Evolutionary conservation across 2,797 vertebrate species (phyloP).

Genomic region (Amblyraja radiata): DNA sequence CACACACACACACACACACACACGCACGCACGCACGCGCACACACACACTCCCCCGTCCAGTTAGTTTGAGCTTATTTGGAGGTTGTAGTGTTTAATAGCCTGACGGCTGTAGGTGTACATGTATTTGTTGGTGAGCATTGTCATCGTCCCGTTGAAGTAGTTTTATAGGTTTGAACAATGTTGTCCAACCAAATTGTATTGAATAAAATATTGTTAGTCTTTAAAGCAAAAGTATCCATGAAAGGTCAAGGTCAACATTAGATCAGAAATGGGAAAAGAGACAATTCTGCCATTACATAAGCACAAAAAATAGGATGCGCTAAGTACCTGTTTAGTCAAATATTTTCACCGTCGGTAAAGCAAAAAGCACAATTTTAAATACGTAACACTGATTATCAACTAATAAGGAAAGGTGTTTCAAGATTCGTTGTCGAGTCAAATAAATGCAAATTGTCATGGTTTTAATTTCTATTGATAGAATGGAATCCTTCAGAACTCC

Average conservation of each 20-base stretch:
- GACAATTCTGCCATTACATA: background rate
- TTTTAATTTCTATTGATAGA: background rate
- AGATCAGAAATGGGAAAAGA: background rate
- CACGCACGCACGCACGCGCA: too few relatives aligned
- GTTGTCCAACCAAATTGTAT: background rate
- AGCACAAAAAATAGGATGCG: background rate
- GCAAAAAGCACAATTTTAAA: background rate
- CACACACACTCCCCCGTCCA: too few relatives aligned
- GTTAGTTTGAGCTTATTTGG: too few relatives aligned
- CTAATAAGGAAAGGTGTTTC: background rate
- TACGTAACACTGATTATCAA: background rate
- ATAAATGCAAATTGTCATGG: conserved; percentile 1
- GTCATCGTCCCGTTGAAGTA: background rate
- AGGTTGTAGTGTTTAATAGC: too few relatives aligned
- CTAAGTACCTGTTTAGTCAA: background rate
- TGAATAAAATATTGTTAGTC: background rate
- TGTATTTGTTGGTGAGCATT: background rate
- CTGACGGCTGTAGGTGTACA: too few relatives aligned
- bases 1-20: too few relatives aligned
- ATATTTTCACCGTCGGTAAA: background rate
- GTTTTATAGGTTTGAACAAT: background rate
- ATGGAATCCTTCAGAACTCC: background rate
- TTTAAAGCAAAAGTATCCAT: background rate
- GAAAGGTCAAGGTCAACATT: background rate
- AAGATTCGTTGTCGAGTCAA: background rate